Conservation (phyloP, 2,888 invertebrate genomes). For the Eupeodes luniger region DNA sequence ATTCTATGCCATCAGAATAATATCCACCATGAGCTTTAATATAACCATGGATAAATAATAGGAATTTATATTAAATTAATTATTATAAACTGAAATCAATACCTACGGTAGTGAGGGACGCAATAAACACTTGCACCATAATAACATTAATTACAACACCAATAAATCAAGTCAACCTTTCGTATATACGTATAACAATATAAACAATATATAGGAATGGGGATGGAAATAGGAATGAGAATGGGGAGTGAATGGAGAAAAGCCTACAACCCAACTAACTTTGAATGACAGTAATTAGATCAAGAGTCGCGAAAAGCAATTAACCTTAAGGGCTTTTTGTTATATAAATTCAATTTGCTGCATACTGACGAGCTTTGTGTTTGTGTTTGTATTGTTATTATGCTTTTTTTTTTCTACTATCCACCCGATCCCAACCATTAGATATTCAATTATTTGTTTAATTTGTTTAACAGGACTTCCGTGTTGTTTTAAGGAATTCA, state of each 20-base stretch:
- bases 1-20: background rate
- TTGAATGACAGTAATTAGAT: slow-evolving; percentile 38
- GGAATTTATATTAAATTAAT: slow-evolving; percentile 18
- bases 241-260: background rate
- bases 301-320: slow-evolving; percentile 36
- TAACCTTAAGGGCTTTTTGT: slow-evolving; percentile 25
- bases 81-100: slow-evolving; percentile 37
- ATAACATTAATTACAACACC: slow-evolving; percentile 32
- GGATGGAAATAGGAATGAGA: background rate
- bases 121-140: slow-evolving; percentile 25
- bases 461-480: slow-evolving; percentile 5
- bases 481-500: slow-evolving; percentile 30
- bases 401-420: background rate
- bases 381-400: background rate
- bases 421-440: background rate
- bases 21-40: background rate
- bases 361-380: slow-evolving; percentile 3
- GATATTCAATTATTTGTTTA: slow-evolving; percentile 20
- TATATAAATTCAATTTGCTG: slow-evolving; percentile 29
- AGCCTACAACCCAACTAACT: background rate
- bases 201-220: too few species aligned
- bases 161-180: slow-evolving; percentile 5
- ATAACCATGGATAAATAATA: background rate
- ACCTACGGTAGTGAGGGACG: background rate
- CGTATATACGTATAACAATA: too few species aligned